Percentiles rank a stretch among this genome's conserved stretches.
These are phyloP conservation scores for Penelope pileata DNA, from an alignment of 2,113 vertebrate species.

Conservation along the genomic window DNA sequence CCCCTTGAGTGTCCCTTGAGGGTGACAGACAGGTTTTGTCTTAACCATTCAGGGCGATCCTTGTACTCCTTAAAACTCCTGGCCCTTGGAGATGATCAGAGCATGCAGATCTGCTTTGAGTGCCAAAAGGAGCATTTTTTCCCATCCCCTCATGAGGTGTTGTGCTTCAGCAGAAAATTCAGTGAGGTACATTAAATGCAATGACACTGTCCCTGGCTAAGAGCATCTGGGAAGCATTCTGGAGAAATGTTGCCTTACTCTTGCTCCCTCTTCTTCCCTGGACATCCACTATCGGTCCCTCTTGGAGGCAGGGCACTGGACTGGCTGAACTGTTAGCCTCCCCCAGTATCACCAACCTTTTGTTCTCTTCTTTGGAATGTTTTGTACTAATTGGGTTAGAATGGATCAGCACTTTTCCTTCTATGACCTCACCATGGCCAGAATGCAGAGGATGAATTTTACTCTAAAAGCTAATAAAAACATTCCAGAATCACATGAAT, in stretches of 20 bases:
- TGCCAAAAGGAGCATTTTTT: neutral
- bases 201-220: neutral
- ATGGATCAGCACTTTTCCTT: neutral
- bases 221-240: neutral
- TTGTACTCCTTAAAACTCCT: neutral
- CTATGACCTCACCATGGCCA: accelerated
- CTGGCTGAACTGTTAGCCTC: neutral
- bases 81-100: neutral
- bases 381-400: neutral
- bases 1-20: accelerated
- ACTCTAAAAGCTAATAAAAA: neutral
- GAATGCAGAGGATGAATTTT: neutral
- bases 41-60: neutral
- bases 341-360: neutral
- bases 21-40: neutral
- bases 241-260: neutral
- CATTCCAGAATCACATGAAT: neutral
- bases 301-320: neutral
- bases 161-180: neutral
- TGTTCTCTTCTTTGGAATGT: neutral
- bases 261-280: neutral
- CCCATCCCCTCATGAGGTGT: neutral
- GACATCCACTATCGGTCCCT: neutral
- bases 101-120: neutral
- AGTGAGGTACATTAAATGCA: neutral